Conservation (phyloP, 2,797 vertebrate species). For the Myotis daubentonii region DNA sequence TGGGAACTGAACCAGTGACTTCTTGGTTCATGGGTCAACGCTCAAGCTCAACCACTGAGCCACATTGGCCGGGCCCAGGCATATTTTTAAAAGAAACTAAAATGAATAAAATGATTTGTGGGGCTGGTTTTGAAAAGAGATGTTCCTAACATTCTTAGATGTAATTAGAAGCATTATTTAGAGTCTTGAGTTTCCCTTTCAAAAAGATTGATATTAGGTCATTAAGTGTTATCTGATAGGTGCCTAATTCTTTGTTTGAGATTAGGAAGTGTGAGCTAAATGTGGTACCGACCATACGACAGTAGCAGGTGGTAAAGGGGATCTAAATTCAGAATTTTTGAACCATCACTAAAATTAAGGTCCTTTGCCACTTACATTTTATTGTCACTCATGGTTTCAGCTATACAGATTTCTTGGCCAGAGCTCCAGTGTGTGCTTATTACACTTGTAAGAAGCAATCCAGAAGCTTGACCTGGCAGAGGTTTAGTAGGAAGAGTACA, state of each 20-base stretch:
- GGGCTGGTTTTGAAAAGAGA: background rate
- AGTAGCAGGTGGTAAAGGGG: slow-evolving; percentile 2
- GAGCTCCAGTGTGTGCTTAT: background rate
- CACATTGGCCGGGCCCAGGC: too few relatives aligned
- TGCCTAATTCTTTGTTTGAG: slow-evolving; percentile 50
- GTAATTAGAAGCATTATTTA: slow-evolving; percentile 29
- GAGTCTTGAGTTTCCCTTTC: slow-evolving; percentile 24
- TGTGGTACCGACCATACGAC: background rate
- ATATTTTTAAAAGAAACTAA: background rate
- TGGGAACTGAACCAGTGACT: too few relatives aligned
- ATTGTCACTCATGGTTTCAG: background rate
- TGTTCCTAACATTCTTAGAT: slow-evolving; percentile 10
- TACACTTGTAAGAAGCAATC: slow-evolving; percentile 11
- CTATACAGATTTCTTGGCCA: slow-evolving; percentile 21
- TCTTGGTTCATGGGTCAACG: too few relatives aligned
- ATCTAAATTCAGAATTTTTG: slow-evolving; percentile 46
- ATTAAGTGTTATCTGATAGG: background rate
- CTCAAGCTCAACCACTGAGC: too few relatives aligned
- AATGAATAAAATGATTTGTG: slow-evolving; percentile 37
- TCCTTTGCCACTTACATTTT: slow-evolving; percentile 25
- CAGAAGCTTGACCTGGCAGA: slow-evolving; percentile 46
- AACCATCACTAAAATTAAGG: slow-evolving; percentile 1
- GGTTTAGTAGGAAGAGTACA: background rate
- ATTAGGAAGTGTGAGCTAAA: slow-evolving; percentile 29
- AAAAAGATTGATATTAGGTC: background rate